Percentiles rank a stretch among this genome's conserved stretches.
Conservation (phyloP, 2,888 invertebrate genomes). For the Heliconius sara region DNA sequence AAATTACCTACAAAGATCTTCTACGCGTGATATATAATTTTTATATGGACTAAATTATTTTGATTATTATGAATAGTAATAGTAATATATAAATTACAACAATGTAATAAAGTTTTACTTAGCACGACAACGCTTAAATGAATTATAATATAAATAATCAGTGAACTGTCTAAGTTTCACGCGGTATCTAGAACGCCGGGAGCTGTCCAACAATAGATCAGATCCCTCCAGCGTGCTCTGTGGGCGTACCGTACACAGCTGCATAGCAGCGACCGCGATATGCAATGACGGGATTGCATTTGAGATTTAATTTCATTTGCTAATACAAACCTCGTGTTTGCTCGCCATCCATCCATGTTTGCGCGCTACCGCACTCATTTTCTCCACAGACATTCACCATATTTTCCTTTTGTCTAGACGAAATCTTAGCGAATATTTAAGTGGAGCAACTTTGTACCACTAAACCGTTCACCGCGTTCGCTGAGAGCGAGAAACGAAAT, state of each 20-base stretch:
- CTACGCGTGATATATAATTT: too few species aligned
- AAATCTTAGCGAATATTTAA: conserved; percentile 82
- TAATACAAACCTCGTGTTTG: conserved; percentile 77
- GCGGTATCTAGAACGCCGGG: conserved; percentile 52
- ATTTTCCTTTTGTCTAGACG: conserved; percentile 84
- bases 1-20: too few species aligned
- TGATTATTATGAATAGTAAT: too few species aligned
- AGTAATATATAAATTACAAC: too few species aligned
- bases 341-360: conserved; percentile 75
- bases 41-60: too few species aligned
- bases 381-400: conserved; percentile 71
- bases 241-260: conserved; percentile 46
- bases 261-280: conserved; percentile 52
- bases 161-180: conserved; percentile 50
- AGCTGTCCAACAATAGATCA: conserved; percentile 53
- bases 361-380: conserved; percentile 74
- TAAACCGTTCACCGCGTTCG: conserved; percentile 37
- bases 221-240: conserved; percentile 46
- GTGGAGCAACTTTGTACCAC: conserved; percentile 55
- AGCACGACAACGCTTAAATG: conserved; percentile 24
- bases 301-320: conserved; percentile 80
- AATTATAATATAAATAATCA: conserved; percentile 50
- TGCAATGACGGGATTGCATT: conserved; percentile 69
- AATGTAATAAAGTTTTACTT: neutral
- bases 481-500: conserved; percentile 40